Evolutionary conservation across 2,113 vertebrate species (phyloP).

Genomic region (Corydoras sp.): DNA sequence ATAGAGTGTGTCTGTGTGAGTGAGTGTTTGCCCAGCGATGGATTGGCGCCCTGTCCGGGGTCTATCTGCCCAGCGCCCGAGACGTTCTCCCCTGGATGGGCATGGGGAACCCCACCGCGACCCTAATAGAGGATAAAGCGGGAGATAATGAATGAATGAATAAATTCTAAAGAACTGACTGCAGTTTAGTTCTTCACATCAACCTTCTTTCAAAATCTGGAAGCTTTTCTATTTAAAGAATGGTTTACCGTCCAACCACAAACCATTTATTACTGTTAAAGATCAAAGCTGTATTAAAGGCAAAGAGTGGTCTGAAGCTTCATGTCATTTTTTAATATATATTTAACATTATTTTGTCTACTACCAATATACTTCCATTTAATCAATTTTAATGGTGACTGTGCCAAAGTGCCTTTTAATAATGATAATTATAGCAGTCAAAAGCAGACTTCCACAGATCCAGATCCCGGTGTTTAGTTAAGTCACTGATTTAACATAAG

Average conservation of each 20-base stretch:
- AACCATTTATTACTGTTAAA: background rate
- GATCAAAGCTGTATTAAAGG: background rate
- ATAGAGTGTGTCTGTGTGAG: no score
- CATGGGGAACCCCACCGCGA: no score
- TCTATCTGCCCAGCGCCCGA: no score
- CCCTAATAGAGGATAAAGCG: no score
- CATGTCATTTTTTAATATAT: background rate
- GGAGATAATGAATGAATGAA: no score
- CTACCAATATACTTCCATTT: background rate
- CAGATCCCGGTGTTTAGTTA: background rate
- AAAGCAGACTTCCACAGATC: background rate
- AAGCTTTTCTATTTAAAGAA: background rate
- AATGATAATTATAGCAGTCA: no score
- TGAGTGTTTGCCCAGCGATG: no score
- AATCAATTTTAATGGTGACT: background rate
- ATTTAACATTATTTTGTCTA: background rate
- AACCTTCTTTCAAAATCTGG: no score
- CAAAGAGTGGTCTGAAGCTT: background rate
- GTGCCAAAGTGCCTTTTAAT: no score
- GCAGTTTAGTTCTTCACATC: background rate
- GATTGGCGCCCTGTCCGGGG: no score
- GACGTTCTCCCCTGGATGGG: no score
- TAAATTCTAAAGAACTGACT: background rate
- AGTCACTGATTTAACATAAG: constrained; percentile 4
- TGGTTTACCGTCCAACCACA: background rate